Evolutionary conservation across 1,140 invertebrate species (phyloP).

Genomic region (Chironomus tepperi): DNA sequence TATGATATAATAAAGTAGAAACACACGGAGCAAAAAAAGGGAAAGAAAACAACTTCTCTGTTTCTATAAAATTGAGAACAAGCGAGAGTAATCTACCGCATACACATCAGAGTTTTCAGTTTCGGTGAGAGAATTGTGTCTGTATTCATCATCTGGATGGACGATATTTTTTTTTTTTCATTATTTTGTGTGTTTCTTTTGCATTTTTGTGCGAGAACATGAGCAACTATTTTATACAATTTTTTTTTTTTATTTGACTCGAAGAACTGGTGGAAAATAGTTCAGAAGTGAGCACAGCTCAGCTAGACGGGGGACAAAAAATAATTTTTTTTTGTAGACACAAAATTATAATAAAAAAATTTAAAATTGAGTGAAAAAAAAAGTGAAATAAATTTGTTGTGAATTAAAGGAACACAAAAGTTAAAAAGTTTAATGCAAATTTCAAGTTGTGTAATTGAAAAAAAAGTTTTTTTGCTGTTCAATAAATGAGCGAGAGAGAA

Average conservation of each 20-base stretch:
- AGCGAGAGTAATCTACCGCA: neutral
- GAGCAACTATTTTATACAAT: constrained; percentile 1
- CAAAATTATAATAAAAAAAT: no score
- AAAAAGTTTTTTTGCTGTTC: neutral
- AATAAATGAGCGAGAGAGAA: neutral
- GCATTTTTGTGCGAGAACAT: constrained; percentile 20
- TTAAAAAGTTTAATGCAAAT: neutral
- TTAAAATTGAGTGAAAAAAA: no score
- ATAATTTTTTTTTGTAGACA: no score
- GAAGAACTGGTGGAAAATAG: constrained; percentile 22
- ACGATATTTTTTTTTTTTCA: neutral
- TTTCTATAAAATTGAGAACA: neutral
- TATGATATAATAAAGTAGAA: neutral
- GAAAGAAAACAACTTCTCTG: neutral
- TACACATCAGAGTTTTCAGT: neutral
- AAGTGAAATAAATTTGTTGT: no score
- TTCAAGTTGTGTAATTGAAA: neutral
- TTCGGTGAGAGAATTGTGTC: neutral
- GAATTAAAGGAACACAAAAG: neutral
- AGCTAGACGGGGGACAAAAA: no score
- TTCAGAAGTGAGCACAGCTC: neutral
- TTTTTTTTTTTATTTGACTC: constrained; percentile 19
- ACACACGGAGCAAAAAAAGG: neutral
- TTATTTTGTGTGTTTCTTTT: constrained; percentile 20
- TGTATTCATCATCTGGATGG: neutral